phyloP scores from a whole-genome alignment of 2,797 vertebrate species.

The Macropodus opercularis region DNA sequence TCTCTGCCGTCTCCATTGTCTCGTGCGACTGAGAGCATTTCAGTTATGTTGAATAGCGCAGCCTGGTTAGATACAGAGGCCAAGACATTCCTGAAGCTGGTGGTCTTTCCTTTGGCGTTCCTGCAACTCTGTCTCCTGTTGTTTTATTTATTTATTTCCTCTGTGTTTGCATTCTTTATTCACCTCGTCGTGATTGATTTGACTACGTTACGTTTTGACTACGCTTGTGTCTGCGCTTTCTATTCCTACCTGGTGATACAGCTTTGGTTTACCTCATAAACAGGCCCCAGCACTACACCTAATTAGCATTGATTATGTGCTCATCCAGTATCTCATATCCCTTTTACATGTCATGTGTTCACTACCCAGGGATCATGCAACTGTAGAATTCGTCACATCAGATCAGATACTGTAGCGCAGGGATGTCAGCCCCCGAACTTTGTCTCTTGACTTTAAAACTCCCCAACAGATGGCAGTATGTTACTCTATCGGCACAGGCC shows the following conservation, averaged over 20 bases:
- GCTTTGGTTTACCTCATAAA: conserved; percentile 29
- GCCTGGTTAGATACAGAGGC: conserved; percentile 47
- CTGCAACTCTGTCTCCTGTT: conserved; percentile 35
- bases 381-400: conserved; percentile 39
- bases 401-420: conserved; percentile 45
- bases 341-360: conserved; percentile 41
- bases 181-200: conserved; percentile 34
- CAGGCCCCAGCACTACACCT: conserved; percentile 25
- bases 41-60: conserved; percentile 62
- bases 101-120: conserved; percentile 63
- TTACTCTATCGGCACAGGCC: conserved; percentile 44
- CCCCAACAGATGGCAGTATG: conserved; percentile 81
- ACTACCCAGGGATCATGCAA: conserved; percentile 49
- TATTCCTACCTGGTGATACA: conserved; percentile 15
- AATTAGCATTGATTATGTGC: conserved; percentile 42
- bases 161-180: conserved; percentile 22
- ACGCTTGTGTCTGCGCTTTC: conserved; percentile 15
- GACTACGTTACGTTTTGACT: background rate
- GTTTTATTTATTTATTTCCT: background rate
- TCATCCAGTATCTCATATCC: conserved; percentile 34
- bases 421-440: conserved; percentile 25
- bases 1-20: conserved; percentile 54
- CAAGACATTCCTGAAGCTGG: conserved; percentile 73
- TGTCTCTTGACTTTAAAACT: conserved; percentile 37
- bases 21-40: conserved; percentile 45